Base-by-base conservation (phyloP, 1,140 invertebrate genomes). In the Bombus breviceps region DNA sequence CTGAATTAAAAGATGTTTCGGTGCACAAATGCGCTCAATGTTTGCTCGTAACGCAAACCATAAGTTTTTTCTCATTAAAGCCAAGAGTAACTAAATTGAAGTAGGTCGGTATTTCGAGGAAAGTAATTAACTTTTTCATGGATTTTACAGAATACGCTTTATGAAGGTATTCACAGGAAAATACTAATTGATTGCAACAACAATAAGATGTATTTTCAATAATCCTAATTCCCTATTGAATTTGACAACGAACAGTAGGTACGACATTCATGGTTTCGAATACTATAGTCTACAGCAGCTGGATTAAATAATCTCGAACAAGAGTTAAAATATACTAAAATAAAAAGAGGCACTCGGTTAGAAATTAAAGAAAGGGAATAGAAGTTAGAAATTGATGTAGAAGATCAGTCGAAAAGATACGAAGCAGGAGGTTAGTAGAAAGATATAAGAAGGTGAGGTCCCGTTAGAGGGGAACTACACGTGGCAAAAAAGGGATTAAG, bases 61-160 rank as follows among this genome's bases (percentile, higher is more conserved):
- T 32, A 69, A 57, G 32, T 69, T 78, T 82, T 75, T 74, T 66
- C 76, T 83, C 76, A 83, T 83, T 88, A 78, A 25, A 34, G 6
- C 18, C 18, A 43, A 13, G n/a, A 9, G n/a, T 64, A 83, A 87
- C 59, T 75, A 80, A 83, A 76, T 68, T 71, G 71, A 62, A 43
- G 41, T n/a, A 43, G 71, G 73, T 47, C 53, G 22, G 47, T 22
- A 53, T 78, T 88, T 53, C 47, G 18, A 53, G 47, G 47, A 18
- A 53, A 53, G 47, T 22, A 53, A 53, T 53, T 53, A 53, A 53
- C 18, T 53, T 53, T 53, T 53, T 72, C 47, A 71, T 39, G 57
- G 47, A 59, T 68, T 86, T 28, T 43, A 59, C 43, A 69, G 34
- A 53, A 71, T 9, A 9, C 32, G 5, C 32, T 66, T 78, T 64